Conservation (phyloP, 1,140 invertebrate genomes). For the Meloidogyne exigua region DNA sequence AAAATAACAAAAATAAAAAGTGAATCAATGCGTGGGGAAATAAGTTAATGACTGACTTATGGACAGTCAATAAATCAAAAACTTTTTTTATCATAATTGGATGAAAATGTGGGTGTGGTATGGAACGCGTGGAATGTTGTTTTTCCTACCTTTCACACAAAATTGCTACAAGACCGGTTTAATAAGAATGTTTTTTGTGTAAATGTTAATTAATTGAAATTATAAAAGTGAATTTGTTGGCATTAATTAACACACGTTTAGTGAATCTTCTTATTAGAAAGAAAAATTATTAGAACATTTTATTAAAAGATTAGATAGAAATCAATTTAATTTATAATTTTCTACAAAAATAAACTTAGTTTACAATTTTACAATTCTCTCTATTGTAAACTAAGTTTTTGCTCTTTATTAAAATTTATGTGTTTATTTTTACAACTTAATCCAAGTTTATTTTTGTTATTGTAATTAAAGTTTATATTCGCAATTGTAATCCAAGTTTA, state of each 20-base stretch:
- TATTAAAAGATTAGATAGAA: too few relatives aligned
- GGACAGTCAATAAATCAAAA: constrained; percentile 4
- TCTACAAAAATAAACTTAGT: too few relatives aligned
- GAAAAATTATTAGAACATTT: too few relatives aligned
- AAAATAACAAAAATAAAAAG: neutral
- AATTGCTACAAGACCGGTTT: neutral
- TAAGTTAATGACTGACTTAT: neutral
- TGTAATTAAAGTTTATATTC: neutral
- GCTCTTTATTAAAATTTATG: too few relatives aligned
- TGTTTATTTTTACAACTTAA: too few relatives aligned
- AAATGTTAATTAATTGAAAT: neutral
- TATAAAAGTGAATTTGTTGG: neutral
- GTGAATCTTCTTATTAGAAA: too few relatives aligned
- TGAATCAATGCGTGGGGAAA: neutral
- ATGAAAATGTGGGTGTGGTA: neutral
- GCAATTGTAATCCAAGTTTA: neutral
- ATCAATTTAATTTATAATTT: too few relatives aligned
- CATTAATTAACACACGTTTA: neutral
- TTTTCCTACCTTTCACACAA: neutral
- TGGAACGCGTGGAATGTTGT: neutral
- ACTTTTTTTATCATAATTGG: neutral
- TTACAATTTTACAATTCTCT: too few relatives aligned
- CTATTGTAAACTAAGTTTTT: too few relatives aligned
- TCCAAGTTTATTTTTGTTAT: too few relatives aligned
- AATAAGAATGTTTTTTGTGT: neutral